phyloP scores from a whole-genome alignment of 1,140 invertebrate species.

The Caenorhabditis remanei region DNA sequence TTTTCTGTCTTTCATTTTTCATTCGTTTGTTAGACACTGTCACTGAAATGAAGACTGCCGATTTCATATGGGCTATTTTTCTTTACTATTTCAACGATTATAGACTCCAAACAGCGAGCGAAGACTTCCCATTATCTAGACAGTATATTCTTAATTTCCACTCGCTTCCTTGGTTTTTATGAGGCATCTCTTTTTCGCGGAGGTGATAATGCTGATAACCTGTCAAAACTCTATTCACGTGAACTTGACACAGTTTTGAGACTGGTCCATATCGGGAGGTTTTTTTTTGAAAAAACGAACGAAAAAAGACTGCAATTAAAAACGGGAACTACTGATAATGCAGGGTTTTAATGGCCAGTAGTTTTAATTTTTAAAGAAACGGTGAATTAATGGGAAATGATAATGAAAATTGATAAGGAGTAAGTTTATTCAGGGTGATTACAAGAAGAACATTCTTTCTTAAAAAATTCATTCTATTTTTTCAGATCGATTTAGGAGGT shows the following conservation, averaged over 20 bases:
- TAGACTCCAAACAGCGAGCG: too few species aligned
- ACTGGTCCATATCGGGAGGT: not conserved
- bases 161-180: not conserved
- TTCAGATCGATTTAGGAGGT: too few species aligned
- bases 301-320: constrained; percentile 3
- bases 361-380: constrained; percentile 15
- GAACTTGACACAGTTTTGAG: not conserved
- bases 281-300: not conserved
- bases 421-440: too few species aligned
- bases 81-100: too few species aligned
- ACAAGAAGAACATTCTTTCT: too few species aligned
- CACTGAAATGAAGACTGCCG: too few species aligned
- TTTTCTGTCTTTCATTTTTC: too few species aligned
- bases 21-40: too few species aligned
- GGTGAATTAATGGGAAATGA: too few species aligned
- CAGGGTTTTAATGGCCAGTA: not conserved
- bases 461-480: too few species aligned
- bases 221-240: not conserved
- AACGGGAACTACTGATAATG: not conserved
- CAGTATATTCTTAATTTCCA: not conserved
- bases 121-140: not conserved
- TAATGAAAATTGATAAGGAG: too few species aligned
- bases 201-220: constrained; percentile 5
- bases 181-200: not conserved
- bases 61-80: too few species aligned